Conservation (phyloP, 2,113 vertebrate species). For the Enhydra lutris region DNA sequence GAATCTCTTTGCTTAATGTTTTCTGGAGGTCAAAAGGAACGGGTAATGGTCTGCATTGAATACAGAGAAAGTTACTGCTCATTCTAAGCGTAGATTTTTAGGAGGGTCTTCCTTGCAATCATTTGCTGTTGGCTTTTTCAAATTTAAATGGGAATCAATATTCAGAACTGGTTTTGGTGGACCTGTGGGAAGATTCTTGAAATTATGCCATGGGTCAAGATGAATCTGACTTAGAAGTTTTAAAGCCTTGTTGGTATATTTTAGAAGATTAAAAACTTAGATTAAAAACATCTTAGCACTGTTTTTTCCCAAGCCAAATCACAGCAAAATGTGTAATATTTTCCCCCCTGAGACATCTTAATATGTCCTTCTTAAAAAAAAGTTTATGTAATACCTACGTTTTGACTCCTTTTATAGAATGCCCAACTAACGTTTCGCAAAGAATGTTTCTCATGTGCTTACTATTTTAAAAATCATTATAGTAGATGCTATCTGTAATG, state of each 20-base stretch:
- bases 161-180: background rate
- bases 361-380: background rate
- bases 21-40: background rate
- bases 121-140: background rate
- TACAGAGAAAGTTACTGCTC: background rate
- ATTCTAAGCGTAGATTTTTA: background rate
- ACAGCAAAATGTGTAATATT: background rate
- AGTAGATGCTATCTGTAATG: background rate
- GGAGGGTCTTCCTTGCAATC: background rate
- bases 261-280: constrained; percentile 26
- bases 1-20: background rate
- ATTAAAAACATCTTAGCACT: background rate
- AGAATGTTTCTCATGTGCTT: background rate
- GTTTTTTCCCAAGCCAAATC: background rate
- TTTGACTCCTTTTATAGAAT: constrained; percentile 1
- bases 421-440: background rate
- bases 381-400: background rate
- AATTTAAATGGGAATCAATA: background rate
- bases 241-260: background rate
- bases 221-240: background rate
- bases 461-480: background rate
- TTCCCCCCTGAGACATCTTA: background rate
- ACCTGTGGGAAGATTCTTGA: background rate
- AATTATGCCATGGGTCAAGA: background rate
- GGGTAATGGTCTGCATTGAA: background rate